Conservation (phyloP, 2,113 vertebrate species). For the Ploceus nigricollis region DNA sequence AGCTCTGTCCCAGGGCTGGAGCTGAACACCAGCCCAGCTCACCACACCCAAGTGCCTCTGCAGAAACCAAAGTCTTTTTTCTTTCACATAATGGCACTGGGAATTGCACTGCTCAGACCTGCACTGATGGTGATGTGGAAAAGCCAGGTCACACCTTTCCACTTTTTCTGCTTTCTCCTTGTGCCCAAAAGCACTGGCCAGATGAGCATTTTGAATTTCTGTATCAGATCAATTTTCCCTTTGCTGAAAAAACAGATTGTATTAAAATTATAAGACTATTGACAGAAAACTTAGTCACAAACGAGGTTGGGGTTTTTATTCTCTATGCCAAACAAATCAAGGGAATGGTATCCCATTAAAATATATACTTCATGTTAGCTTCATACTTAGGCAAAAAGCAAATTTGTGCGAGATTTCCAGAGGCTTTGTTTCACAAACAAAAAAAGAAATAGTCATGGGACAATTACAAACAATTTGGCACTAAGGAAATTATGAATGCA, state of each 20-base stretch:
- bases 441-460: conserved; percentile 7
- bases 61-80: not conserved
- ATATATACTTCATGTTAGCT: accelerated
- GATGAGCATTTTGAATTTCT: not conserved
- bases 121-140: not conserved
- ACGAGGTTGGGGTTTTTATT: not conserved
- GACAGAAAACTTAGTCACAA: not conserved
- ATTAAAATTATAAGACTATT: not conserved
- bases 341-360: not conserved
- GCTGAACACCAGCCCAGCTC: not conserved
- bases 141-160: not conserved
- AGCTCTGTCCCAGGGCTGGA: not conserved
- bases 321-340: not conserved
- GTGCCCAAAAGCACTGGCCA: not conserved
- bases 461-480: conserved; percentile 20
- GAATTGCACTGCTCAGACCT: not conserved
- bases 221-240: not conserved
- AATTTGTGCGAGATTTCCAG: not conserved
- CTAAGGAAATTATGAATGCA: conserved; percentile 44
- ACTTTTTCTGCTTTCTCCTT: not conserved
- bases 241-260: not conserved
- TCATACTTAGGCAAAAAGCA: not conserved
- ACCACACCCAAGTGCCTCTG: not conserved
- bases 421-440: conserved; percentile 5
- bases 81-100: not conserved